Evolutionary conservation across 1,140 invertebrate genomes (phyloP).

Genomic region (Dendroctonus ponderosae): DNA sequence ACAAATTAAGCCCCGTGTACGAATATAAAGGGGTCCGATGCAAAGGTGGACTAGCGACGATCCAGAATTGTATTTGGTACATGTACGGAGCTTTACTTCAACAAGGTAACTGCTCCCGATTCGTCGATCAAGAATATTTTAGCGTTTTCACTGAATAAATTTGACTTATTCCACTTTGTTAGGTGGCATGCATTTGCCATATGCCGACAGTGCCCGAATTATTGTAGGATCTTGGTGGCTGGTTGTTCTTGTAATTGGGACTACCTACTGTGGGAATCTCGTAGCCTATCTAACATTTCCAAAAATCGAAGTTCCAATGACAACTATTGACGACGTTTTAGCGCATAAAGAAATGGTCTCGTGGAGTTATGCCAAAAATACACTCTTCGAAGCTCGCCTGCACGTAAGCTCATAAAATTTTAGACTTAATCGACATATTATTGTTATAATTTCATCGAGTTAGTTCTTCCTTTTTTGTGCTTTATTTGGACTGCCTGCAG

Average conservation of each 20-base stretch:
- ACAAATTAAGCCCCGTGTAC: slow-evolving; percentile 70
- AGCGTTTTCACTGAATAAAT: neutral
- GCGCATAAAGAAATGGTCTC: slow-evolving; percentile 60
- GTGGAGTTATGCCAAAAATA: slow-evolving; percentile 74
- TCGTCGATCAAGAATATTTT: neutral
- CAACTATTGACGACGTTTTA: slow-evolving; percentile 70
- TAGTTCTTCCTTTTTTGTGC: too few species aligned
- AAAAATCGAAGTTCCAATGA: slow-evolving; percentile 74
- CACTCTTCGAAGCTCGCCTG: slow-evolving; percentile 71
- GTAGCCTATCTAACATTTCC: slow-evolving; percentile 93
- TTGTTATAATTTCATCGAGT: neutral
- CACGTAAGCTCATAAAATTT: slow-evolving; percentile 47
- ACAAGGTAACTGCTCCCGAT: slow-evolving; percentile 64
- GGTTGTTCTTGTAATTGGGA: slow-evolving; percentile 84
- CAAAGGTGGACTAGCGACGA: slow-evolving; percentile 62
- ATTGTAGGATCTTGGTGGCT: slow-evolving; percentile 91
- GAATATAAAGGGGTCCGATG: slow-evolving; percentile 58
- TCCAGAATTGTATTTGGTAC: slow-evolving; percentile 85
- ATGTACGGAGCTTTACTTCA: slow-evolving; percentile 86
- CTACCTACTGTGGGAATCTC: slow-evolving; percentile 89
- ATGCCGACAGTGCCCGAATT: slow-evolving; percentile 82
- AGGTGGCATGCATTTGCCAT: slow-evolving; percentile 83
- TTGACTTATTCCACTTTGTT: slow-evolving; percentile 1
- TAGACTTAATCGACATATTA: slow-evolving; percentile 1
- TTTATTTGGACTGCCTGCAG: too few species aligned